A percentile compares a stretch with the other conserved stretches of the same genome.
Evolutionary conservation across 1,140 invertebrate genomes (phyloP).

Genomic region (Orussus abietinus): DNA sequence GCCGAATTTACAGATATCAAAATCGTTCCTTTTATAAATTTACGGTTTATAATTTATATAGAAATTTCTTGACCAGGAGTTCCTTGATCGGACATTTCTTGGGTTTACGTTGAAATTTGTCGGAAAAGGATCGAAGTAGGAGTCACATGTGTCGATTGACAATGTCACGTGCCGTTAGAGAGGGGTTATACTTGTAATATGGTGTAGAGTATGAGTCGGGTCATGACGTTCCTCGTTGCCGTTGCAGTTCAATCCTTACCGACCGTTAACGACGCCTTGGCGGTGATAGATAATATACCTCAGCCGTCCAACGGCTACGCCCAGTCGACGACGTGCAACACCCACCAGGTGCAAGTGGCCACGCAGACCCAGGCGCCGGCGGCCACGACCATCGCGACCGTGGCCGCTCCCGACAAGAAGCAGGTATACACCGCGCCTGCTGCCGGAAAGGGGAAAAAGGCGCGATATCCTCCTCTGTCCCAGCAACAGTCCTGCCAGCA

Average conservation of each 20-base stretch:
- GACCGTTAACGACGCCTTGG: conserved; percentile 25
- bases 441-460: conserved; percentile 43
- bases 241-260: conserved; percentile 34
- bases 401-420: conserved; percentile 41
- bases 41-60: no score
- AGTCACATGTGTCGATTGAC: not conserved
- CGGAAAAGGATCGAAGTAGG: not conserved
- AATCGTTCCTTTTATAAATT: no score
- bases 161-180: no score
- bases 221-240: not conserved
- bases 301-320: conserved; percentile 31
- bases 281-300: conserved; percentile 28
- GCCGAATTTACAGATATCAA: no score
- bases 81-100: conserved; percentile 3
- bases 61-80: not conserved
- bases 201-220: no score
- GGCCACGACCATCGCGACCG: conserved; percentile 35
- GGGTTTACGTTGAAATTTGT: not conserved
- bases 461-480: conserved; percentile 48
- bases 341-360: conserved; percentile 58
- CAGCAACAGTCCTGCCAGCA: conserved; percentile 43
- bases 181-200: no score
- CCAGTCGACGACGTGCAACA: conserved; percentile 33
- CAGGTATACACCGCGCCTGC: conserved; percentile 41
- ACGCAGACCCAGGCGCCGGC: conserved; percentile 57